Evolutionary conservation across 2,113 vertebrate genomes (phyloP).

Genomic region (Macheiramphus alcinus): DNA sequence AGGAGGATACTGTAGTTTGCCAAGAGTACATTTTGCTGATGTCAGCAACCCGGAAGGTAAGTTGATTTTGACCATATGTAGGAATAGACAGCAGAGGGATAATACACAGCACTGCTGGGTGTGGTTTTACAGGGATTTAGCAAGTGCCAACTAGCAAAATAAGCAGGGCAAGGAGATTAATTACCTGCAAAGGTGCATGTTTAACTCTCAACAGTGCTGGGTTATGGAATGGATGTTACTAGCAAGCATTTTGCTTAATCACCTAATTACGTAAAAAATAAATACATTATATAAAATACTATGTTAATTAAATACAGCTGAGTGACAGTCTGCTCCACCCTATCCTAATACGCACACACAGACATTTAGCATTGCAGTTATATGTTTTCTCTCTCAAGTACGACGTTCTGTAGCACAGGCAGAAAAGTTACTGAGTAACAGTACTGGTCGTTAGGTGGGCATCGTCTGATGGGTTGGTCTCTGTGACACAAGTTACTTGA

Average conservation of each 20-base stretch:
- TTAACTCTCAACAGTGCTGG: slow-evolving; percentile 26
- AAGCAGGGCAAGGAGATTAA: slow-evolving; percentile 76
- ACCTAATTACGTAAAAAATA: slow-evolving; percentile 63
- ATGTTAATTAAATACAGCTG: slow-evolving; percentile 61
- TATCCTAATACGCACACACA: not conserved
- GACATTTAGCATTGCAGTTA: not conserved
- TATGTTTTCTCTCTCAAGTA: not conserved
- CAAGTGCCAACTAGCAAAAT: slow-evolving; percentile 79
- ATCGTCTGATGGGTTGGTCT: accelerated
- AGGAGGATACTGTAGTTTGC: slow-evolving; percentile 65
- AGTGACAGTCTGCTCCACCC: slow-evolving; percentile 58
- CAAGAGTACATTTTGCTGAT: slow-evolving; percentile 72
- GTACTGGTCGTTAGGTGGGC: not conserved
- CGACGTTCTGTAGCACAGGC: not conserved
- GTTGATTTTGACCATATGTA: slow-evolving; percentile 81
- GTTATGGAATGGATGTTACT: slow-evolving; percentile 48
- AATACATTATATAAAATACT: slow-evolving; percentile 63
- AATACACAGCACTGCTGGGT: slow-evolving; percentile 74
- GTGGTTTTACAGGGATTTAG: slow-evolving; percentile 75
- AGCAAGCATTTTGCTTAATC: slow-evolving; percentile 58
- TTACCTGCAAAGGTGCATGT: slow-evolving; percentile 76
- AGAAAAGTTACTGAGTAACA: not conserved
- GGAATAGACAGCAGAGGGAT: slow-evolving; percentile 74
- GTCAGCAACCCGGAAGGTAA: slow-evolving; percentile 77
- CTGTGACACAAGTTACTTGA: not conserved